phyloP scores from a whole-genome alignment of 2,888 invertebrate genomes.

The Dolomedes plantarius region DNA sequence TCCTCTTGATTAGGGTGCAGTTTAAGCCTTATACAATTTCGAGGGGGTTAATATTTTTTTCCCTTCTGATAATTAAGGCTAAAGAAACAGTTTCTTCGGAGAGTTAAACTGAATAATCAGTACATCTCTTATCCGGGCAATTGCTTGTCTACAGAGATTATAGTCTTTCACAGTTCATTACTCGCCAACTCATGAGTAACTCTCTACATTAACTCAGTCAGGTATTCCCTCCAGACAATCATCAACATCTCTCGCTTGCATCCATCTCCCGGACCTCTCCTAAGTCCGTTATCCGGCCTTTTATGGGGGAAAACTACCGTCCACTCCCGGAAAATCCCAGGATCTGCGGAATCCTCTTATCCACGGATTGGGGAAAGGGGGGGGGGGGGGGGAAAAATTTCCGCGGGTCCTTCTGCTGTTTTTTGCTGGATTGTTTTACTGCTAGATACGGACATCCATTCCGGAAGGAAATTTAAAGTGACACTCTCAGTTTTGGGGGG shows the following conservation, averaged over 20 bases:
- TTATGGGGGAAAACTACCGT: slow-evolving; percentile 19
- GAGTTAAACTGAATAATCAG: too few relatives aligned
- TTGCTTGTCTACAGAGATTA: too few relatives aligned
- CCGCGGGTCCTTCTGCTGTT: not conserved
- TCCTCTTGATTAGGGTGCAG: too few relatives aligned
- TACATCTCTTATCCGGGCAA: too few relatives aligned
- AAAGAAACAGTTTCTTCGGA: too few relatives aligned
- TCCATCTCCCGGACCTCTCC: not conserved
- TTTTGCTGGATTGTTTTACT: not conserved
- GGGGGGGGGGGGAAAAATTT: not conserved
- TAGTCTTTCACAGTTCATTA: too few relatives aligned
- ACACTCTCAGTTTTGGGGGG: slow-evolving; percentile 3
- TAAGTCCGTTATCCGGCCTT: not conserved
- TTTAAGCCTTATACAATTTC: too few relatives aligned
- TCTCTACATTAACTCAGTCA: too few relatives aligned
- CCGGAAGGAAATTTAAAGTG: slow-evolving; percentile 37
- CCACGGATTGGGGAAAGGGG: not conserved
- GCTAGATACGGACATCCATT: not conserved
- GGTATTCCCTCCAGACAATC: not conserved
- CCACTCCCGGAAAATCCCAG: slow-evolving; percentile 44
- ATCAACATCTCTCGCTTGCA: not conserved
- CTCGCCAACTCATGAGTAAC: too few relatives aligned
- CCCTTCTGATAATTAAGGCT: too few relatives aligned
- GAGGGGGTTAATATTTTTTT: too few relatives aligned
- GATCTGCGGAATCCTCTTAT: slow-evolving; percentile 60